Base-by-base conservation (phyloP, 2,113 vertebrate species). In the Platichthys flesus region DNA sequence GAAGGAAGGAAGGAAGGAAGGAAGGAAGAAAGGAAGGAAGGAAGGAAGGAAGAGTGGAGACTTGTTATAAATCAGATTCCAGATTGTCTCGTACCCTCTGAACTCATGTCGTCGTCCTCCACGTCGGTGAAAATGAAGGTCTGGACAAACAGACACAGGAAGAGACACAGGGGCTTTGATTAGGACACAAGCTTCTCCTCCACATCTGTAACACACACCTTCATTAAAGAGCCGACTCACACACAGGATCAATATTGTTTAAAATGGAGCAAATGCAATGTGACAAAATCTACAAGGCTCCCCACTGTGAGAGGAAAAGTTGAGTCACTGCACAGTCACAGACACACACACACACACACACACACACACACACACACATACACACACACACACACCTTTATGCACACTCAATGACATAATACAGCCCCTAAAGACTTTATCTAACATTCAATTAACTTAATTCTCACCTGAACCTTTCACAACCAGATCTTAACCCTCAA, bases 111-210 rank as follows among this genome's bases (percentile, higher is more conserved):
- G 12, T 79, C 80, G 49, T 94, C 92, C 64, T 85, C 82, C 4
- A 52, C 62, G 78, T 95, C 94, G 0, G 94, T 95, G 73, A 94
- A 94, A 71, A 95, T 95, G 78, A 89, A 94, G 0, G 94, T 94
- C 94, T 95, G 26, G 26, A 71, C 28, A 16, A 23, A 60, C 2
- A 42, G 31, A 68, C 31, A 79, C 0, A 78, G 13, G 21, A 14
- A 54, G 0, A 61, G 61, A 77, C 4, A 45, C 24, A 55, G 12
- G 9, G 5, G 14, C 45, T 67, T 55, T 13, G 9, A 73, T 42
- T 23, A 56, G 23, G n/a, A 23, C 7, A 13, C 20, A 59, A 49
- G 12, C 13, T 24, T 57, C 10, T 45, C 31, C 23, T 55, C 35
- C 49, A 65, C 4, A 24, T 52, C 49, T 64, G 56, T 40, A 49